phyloP scores from a whole-genome alignment of 1,140 invertebrate species.

The Heliconius hewitsoni region DNA sequence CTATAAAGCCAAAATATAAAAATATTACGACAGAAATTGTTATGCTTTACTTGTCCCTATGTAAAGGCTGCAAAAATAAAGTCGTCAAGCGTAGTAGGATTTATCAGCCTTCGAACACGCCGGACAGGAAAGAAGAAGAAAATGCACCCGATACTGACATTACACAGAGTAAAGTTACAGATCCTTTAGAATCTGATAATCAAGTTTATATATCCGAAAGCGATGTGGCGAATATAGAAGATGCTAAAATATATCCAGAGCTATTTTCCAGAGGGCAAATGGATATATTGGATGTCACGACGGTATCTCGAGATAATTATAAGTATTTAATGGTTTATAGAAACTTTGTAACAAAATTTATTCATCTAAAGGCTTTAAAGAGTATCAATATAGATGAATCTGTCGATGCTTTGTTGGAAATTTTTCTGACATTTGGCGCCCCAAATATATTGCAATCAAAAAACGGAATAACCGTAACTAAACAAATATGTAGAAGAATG shows the following conservation, averaged over 20 bases:
- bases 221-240: constrained; percentile 20
- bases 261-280: constrained; percentile 56
- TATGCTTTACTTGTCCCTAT: constrained; percentile 53
- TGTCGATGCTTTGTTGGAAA: constrained; percentile 49
- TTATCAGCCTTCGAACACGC: neutral
- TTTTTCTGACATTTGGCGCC: constrained; percentile 58
- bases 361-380: constrained; percentile 55
- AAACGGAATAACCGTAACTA: constrained; percentile 50
- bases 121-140: neutral
- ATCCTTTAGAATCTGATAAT: constrained; percentile 13
- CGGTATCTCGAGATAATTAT: constrained; percentile 44
- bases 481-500: constrained; percentile 52
- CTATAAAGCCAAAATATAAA: constrained; percentile 51
- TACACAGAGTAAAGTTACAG: neutral
- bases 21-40: constrained; percentile 54
- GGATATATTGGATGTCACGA: constrained; percentile 50
- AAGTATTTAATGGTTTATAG: constrained; percentile 60
- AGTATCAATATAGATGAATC: constrained; percentile 45
- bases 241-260: constrained; percentile 44
- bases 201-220: constrained; percentile 17
- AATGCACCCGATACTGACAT: neutral
- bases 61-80: constrained; percentile 44
- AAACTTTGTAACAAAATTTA: constrained; percentile 52
- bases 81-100: constrained; percentile 20
- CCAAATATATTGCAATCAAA: constrained; percentile 62